Evolutionary conservation across 2,113 vertebrate species (phyloP), one percentile per base, ranked within the genome.

Genomic region (Naja naja): DNA sequence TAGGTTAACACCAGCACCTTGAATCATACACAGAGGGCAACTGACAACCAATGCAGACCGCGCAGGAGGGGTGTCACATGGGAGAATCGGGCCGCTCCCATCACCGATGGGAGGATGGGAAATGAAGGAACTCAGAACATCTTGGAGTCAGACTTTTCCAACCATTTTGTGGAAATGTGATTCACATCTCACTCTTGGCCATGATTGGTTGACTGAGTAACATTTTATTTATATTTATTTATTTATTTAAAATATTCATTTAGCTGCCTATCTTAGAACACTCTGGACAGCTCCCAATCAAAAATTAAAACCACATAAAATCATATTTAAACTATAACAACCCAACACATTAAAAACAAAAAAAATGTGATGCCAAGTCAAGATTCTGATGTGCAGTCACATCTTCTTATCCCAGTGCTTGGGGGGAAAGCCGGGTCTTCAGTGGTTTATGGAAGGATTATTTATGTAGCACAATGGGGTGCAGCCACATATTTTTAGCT

Each of bases 111-210:
- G n/a, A n/a, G n/a, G 93, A 22, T 81, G 49, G 92, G 60, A 60
- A 93, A 92, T 45, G 90, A 56, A 34, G 91, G 96, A 93, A 89
- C 89, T 93, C 93, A 93, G 87, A 87, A 92, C 94, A 81, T 30
- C 55, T 81, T 94, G 89, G 93, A 93, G 16, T 92, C 93, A 94
- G 90, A 93, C 58, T 89, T 94, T 87, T 92, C 93, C 94, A 90
- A 92, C 91, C 92, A 86, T 94, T 94, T 93, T 92, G 92, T 94
- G 18, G 3, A 22, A 43, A 81, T 81, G 74, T 39, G 74, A 39
- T 81, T 43, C 74, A 43, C 34, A 20, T 81, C 74, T 43, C 74
- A 81, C 34, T 39, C 69, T 74, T 74, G 14, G n/a, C n/a, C 5
- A 9, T 39, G 69, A 39, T 39, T 22, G 34, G 34, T 43, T 81